Evolutionary conservation across 2,113 vertebrate species (phyloP).

Genomic region (Ciconia boyciana): DNA sequence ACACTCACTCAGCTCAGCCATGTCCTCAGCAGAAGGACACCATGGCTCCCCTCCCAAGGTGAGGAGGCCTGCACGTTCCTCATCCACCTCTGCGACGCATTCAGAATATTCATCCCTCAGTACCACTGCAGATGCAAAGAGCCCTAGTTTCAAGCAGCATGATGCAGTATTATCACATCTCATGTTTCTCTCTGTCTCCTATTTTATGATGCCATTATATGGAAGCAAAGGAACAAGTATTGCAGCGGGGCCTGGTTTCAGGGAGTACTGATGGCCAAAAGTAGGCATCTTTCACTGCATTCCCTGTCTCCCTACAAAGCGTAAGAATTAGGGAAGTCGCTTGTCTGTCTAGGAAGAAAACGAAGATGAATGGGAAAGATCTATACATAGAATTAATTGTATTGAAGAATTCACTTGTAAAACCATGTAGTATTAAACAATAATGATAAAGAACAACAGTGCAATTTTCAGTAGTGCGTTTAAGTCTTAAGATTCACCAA

Average conservation of each 20-base stretch:
- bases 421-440: neutral
- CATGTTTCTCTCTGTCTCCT: neutral
- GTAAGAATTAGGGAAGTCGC: neutral
- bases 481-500: neutral
- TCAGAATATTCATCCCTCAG: neutral
- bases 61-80: neutral
- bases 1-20: neutral
- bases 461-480: neutral
- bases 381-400: neutral
- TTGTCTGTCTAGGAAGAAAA: neutral
- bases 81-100: neutral
- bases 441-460: neutral
- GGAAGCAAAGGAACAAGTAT: slow-evolving; percentile 6
- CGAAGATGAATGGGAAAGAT: neutral
- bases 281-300: neutral
- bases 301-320: neutral
- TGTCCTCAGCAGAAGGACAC: neutral
- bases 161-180: neutral
- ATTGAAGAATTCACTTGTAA: neutral
- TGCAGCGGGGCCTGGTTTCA: neutral
- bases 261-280: neutral
- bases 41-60: neutral
- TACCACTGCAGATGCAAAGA: slow-evolving; percentile 12
- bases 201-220: neutral
- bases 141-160: neutral